Base-by-base conservation (phyloP, 2,113 vertebrate species). In the Ondatra zibethicus region DNA sequence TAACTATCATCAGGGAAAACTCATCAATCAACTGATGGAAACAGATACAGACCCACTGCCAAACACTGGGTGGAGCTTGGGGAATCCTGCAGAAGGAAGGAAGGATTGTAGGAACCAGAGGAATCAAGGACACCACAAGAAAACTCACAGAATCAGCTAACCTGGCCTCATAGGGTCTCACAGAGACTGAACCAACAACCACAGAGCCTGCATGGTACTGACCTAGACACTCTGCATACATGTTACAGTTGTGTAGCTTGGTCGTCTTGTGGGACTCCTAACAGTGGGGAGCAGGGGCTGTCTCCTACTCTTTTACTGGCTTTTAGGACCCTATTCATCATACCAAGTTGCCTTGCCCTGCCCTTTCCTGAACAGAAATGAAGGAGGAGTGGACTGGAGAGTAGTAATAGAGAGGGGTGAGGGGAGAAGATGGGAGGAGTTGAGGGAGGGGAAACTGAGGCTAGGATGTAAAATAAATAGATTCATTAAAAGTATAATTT, bases 401-500 rank as follows among this genome's bases (percentile, higher is more conserved):
- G 33, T 70, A 70, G 33, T 17, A 17, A 68, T 14, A 70, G 68
- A 36, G 16, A 14, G 1, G 5, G 33, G 7, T 70, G 66, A 70
- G 14, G 33, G 14, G 13, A 70, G 16, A 33, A 16, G 36, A 33
- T n/a, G 14, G 16, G 33, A 70, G 33, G 33, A 70, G 36, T 8
- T 14, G 33, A 70, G 14, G 68, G 6, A 36, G 2, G 33, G 68
- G 16, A 17, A 70, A 70, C 33, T 17, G 66, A 70, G 33, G 14
- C 33, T 70, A 13, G 33, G 33, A 16, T 36, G 0, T 36, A 70
- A n/a, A 17, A 70, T 70, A 70, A 70, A 17, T 70, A 70, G 16
- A 70, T 70, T 36, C 36, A 70, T 93, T 47, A 58, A 89, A 93
- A 96, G 89, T 93, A 19, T 23, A 36, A 70, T 73, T 95, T 93